These are phyloP conservation scores for Philaenus spumarius DNA, from an alignment of 1,140 invertebrate species.

Conservation along the genomic window DNA sequence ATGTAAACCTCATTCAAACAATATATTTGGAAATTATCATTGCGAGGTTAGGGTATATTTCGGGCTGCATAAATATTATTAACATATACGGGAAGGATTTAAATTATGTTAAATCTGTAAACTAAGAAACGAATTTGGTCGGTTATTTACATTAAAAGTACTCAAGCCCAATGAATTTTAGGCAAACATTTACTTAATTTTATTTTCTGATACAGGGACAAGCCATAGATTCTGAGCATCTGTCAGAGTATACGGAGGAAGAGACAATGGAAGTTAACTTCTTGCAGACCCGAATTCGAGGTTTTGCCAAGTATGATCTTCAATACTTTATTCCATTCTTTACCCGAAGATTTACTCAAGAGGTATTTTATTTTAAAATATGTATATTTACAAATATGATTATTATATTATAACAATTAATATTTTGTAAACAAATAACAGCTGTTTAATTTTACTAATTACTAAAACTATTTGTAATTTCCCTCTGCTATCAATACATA, in stretches of 20 bases:
- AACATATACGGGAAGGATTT: too few species aligned
- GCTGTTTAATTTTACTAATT: background rate
- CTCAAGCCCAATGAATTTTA: too few species aligned
- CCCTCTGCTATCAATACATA: too few species aligned
- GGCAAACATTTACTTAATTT: too few species aligned
- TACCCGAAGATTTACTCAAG: constrained; percentile 87
- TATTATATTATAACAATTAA: background rate
- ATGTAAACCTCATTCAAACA: too few species aligned
- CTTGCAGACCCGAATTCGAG: constrained; percentile 58
- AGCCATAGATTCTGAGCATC: constrained; percentile 90
- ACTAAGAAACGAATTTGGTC: too few species aligned
- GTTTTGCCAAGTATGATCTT: constrained; percentile 84
- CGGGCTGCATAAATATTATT: too few species aligned
- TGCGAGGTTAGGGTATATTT: too few species aligned
- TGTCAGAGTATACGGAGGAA: constrained; percentile 93
- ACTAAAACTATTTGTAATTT: too few species aligned
- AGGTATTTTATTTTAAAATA: constrained; percentile 44
- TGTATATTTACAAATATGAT: background rate
- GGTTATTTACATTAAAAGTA: too few species aligned
- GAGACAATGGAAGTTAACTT: constrained; percentile 71
- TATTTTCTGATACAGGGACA: constrained; percentile 67
- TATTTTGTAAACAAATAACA: background rate
- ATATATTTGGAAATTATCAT: too few species aligned
- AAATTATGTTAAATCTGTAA: too few species aligned
- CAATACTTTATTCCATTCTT: constrained; percentile 96